Evolutionary conservation across 37 sponge, comb jelly and placozoan genomes (phyloP).

Genomic region (Petrosia ficiformis): DNA sequence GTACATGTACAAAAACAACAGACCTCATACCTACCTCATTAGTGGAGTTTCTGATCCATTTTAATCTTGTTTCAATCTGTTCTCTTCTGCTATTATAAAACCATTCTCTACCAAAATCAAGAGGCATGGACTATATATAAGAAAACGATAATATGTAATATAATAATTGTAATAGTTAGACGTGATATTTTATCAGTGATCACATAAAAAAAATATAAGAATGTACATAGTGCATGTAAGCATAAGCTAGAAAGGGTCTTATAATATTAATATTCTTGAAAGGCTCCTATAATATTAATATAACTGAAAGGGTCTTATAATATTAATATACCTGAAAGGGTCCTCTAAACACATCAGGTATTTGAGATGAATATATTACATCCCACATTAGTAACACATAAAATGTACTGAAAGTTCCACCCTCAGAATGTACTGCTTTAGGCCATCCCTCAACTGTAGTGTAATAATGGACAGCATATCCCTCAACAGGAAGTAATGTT

Average conservation of each 20-base stretch:
- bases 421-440: conserved; percentile 74
- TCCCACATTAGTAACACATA: conserved; percentile 76
- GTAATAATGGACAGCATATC: conserved; percentile 70
- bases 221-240: no score
- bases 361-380: conserved; percentile 42
- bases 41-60: conserved; percentile 28
- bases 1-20: neutral
- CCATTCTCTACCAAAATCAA: conserved; percentile 47
- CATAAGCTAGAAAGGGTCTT: no score
- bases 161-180: no score
- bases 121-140: conserved; percentile 49
- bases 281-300: no score
- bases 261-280: no score
- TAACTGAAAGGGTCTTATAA: no score
- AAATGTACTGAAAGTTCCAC: conserved; percentile 49
- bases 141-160: neutral
- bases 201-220: no score
- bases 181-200: no score
- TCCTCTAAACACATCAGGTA: conserved; percentile 76
- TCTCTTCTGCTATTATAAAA: conserved; percentile 62
- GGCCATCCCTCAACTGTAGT: conserved; percentile 48
- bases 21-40: conserved; percentile 40
- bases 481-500: conserved; percentile 56
- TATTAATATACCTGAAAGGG: conserved; percentile 68
- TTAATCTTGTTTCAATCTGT: conserved; percentile 45